phyloP scores from a whole-genome alignment of 2,888 invertebrate species.

The Chrysolina oricalcia region DNA sequence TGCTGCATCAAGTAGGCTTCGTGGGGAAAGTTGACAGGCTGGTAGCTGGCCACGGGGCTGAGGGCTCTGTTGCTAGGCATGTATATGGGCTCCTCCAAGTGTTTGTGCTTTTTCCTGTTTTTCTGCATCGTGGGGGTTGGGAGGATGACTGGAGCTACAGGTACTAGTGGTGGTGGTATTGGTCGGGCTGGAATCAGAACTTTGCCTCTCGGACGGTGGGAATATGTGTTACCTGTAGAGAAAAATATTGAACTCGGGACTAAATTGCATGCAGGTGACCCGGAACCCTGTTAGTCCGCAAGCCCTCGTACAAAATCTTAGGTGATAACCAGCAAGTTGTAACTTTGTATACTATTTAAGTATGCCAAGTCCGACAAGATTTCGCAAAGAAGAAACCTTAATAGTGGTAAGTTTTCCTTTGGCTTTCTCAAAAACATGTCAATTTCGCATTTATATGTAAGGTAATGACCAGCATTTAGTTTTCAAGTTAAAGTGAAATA shows the following conservation, averaged over 20 bases:
- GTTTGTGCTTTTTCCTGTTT: constrained; percentile 72
- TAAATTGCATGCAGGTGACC: too few species aligned
- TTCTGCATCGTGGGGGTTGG: constrained; percentile 75
- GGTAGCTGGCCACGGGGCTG: constrained; percentile 76
- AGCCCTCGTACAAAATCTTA: too few species aligned
- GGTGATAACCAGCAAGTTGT: too few species aligned
- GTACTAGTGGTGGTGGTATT: constrained; percentile 70
- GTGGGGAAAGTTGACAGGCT: constrained; percentile 75
- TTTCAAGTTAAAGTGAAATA: too few species aligned
- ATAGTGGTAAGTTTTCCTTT: too few species aligned
- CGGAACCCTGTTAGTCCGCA: too few species aligned
- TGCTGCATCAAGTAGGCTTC: constrained; percentile 76
- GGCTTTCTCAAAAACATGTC: too few species aligned
- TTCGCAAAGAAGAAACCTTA: too few species aligned
- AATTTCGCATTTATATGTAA: too few species aligned
- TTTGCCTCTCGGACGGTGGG: constrained; percentile 73
- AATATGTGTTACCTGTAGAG: constrained; percentile 62
- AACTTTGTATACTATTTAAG: too few species aligned
- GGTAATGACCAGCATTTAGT: too few species aligned
- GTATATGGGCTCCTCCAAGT: constrained; percentile 77
- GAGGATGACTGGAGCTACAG: constrained; percentile 66
- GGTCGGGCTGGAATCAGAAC: constrained; percentile 76
- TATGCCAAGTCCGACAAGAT: too few species aligned
- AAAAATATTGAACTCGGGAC: background rate
- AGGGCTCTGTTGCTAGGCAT: constrained; percentile 75